Evolutionary conservation across 2,797 vertebrate species (phyloP).

Genomic region (Pelobates cultripes): DNA sequence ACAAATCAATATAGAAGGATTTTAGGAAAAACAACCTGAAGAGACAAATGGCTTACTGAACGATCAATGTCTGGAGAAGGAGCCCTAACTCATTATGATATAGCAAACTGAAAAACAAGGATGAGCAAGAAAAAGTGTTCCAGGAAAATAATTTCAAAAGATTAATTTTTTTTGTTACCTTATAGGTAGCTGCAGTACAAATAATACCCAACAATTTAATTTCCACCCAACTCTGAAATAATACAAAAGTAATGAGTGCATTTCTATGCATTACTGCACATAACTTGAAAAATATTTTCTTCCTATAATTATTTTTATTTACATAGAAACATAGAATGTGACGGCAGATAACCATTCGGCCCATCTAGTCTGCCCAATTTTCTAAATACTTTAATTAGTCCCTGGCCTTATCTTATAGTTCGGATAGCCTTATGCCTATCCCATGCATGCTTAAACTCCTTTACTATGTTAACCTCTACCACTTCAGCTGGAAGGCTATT

Average conservation of each 20-base stretch:
- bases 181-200: not conserved
- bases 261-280: not conserved
- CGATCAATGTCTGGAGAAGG: not conserved
- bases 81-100: not conserved
- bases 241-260: not conserved
- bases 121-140: not conserved
- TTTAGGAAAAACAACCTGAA: not conserved
- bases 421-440: too few species aligned
- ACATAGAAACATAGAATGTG: too few species aligned
- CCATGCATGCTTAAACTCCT: too few species aligned
- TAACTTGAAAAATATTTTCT: not conserved
- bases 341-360: too few species aligned
- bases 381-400: too few species aligned
- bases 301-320: not conserved
- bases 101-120: not conserved
- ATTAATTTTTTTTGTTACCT: not conserved
- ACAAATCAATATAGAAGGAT: slow-evolving; percentile 10
- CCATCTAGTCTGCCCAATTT: too few species aligned
- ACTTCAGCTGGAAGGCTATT: too few species aligned
- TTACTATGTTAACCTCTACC: too few species aligned
- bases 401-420: too few species aligned
- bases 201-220: not conserved
- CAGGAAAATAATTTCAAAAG: not conserved
- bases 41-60: slow-evolving; percentile 8
- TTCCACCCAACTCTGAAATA: not conserved